Evolutionary conservation across 2,888 invertebrate genomes (phyloP), one percentile per base, ranked within the genome.

Genomic region (Choristoneura rosaceana): DNA sequence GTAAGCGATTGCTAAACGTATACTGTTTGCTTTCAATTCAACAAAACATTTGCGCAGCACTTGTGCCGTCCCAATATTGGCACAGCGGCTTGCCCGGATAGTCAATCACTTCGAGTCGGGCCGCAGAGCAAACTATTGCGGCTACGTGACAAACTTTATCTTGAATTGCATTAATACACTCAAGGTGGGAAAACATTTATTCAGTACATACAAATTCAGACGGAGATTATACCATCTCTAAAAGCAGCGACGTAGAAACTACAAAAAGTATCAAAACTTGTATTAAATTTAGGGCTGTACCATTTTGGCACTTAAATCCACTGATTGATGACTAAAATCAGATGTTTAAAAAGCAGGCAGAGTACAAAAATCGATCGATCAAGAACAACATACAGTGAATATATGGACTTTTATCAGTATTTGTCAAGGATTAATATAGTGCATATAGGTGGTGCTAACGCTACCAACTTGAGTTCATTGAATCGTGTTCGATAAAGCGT

Each of bases 401-500:
- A 55, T 12, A 55, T 15, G 9, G 0, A 52, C 55, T 17, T 52
- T 52, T 55, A 55, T 55, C 55, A 55, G 55, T 25, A 12, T 55
- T 52, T 55, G 55, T 55, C 12, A 17, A n/a, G 59, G 33, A 59
- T 59, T 34, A 38, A 52, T 38, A 38, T 55, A 61, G 61, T 41
- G 41, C 41, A 61, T 41, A 61, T 34, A 10, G 41, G 15, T n/a
- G 41, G 41, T 25, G 34, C 45, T 38, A 59, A 55, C 64, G 65
- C 65, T 70, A 70, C 70, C 70, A 52, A 60, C 64, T 59, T 25
- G 75, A 77, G 82, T 84, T 82, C 83, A 82, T 77, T 79, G 81
- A 76, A 81, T 80, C 74, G 67, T 74, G 75, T 80, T 82, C 82
- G 86, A 82, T 77, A 77, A 75, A 77, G 74, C 76, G 75, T 77